Evolutionary conservation across 2,888 invertebrate species (phyloP), one percentile per base, ranked within the genome.

Genomic region (Melanchra persicariae): DNA sequence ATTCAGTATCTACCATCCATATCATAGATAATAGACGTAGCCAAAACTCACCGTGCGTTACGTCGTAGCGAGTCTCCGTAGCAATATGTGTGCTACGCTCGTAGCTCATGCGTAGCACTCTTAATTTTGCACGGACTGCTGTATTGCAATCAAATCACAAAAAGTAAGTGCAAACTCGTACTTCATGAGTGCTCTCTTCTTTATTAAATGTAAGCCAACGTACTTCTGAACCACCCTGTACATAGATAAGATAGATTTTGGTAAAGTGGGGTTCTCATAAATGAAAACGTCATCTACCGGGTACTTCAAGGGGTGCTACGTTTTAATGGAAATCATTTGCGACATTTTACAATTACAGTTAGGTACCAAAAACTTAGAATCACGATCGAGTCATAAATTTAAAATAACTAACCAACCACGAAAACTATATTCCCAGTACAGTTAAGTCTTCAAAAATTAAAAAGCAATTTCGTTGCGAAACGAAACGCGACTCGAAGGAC

Each of bases 391-490:
- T 4, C 2, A 26, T 40, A n/a, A 47, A n/a, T 54, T 22, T 30
- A 2, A 43, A 47, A 24, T 24, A 17, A n/a, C 12, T 30, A 40
- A 52, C 30, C 19, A 22, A 58, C n/a, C 12, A 24, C 10, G 19
- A 70, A 63, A 60, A 59, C 62, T 63, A 54, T 55, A 61, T 57
- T 55, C 30, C 57, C 52, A 40, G 45, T 72, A 72, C 65, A 77
- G 72, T 80, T 77, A 70, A 52, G 54, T 75, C 81, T 82, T 88
- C 64, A 87, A 89, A 87, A 88, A 88, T 89, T 86, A 77, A 86
- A 79, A 81, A 83, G 78, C 78, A 82, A 87, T 86, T 82, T 85
- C 65, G 69, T 72, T 67, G 59, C 49, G 61, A 65, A 84, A 74
- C 74, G 69, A 72, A 70, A 77, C 76, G 51, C 60, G 69, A 49